phyloP scores from a whole-genome alignment of 2,888 invertebrate genomes.

The Eupithecia dodoneata region DNA sequence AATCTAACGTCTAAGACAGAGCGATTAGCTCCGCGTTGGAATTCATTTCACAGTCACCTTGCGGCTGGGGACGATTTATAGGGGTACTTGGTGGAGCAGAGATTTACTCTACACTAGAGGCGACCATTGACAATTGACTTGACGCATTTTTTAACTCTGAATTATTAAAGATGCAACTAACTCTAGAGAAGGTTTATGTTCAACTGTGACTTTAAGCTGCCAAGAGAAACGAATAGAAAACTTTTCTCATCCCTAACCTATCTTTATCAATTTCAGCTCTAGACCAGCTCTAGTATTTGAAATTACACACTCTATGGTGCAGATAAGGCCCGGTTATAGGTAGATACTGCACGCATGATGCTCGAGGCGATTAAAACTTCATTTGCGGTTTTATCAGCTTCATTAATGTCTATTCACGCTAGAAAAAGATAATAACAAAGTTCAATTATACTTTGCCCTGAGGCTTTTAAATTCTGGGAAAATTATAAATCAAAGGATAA shows the following conservation, averaged over 20 bases:
- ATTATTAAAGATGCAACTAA: too few species aligned
- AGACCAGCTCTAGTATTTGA: not conserved
- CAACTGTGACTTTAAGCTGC: too few species aligned
- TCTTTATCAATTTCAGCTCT: not conserved
- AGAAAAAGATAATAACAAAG: not conserved
- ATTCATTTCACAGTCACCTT: constrained; percentile 41
- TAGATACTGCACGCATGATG: constrained; percentile 25
- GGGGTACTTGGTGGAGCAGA: constrained; percentile 21
- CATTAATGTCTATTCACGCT: constrained; percentile 24
- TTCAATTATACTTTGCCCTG: not conserved
- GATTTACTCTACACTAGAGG: not conserved
- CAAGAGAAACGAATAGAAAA: not conserved
- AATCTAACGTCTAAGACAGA: constrained; percentile 35
- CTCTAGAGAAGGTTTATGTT: too few species aligned
- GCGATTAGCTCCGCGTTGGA: constrained; percentile 37
- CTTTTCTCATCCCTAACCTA: not conserved
- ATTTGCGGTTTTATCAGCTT: constrained; percentile 24
- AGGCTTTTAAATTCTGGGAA: not conserved
- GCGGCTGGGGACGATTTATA: constrained; percentile 38
- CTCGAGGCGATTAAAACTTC: constrained; percentile 36
- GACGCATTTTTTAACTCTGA: too few species aligned
- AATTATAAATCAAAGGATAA: not conserved
- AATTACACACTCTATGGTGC: constrained; percentile 12
- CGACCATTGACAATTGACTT: not conserved
- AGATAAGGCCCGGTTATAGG: constrained; percentile 31